Conservation (phyloP, 1,140 invertebrate species). For the Sitobion miscanthi region DNA sequence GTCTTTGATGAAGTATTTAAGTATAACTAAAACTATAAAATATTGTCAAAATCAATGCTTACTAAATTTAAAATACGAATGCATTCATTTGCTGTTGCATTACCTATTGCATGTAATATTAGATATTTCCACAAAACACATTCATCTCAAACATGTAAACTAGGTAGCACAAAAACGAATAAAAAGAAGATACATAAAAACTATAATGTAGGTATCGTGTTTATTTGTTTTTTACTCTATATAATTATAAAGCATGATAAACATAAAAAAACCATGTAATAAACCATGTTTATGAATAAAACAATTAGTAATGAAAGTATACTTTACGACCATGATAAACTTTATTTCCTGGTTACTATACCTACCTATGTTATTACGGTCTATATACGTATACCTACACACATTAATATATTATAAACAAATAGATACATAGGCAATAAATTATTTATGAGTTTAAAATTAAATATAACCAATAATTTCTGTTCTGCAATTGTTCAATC, state of each 20-base stretch:
- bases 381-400: background rate
- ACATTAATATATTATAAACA: background rate
- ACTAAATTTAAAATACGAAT: background rate
- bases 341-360: background rate
- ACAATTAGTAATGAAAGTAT: conserved; percentile 5
- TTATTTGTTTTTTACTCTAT: background rate
- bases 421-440: background rate
- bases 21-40: no score
- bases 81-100: no score
- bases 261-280: background rate
- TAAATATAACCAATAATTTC: background rate
- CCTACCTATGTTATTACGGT: background rate
- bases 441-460: background rate
- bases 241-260: background rate
- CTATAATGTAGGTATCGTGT: background rate
- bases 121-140: no score
- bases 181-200: background rate
- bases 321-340: background rate
- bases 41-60: background rate
- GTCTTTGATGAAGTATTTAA: no score
- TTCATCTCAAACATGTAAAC: background rate
- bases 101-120: no score
- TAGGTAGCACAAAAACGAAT: background rate
- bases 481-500: background rate
- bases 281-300: background rate